phyloP scores from a whole-genome alignment of 2,888 invertebrate genomes.

The Helicoverpa assulta region DNA sequence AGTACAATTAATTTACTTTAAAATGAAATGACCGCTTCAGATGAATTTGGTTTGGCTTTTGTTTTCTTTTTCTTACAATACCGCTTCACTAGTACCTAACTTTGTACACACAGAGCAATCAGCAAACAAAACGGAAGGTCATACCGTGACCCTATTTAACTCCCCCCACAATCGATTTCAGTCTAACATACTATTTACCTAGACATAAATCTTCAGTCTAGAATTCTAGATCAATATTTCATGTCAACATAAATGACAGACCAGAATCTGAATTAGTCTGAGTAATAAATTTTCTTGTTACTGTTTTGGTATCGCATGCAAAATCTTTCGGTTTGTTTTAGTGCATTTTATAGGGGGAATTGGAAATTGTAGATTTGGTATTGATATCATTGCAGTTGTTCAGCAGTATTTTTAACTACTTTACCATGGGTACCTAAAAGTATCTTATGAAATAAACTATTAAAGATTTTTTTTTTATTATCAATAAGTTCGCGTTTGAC shows the following conservation, averaged over 20 bases:
- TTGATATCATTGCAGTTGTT: not conserved
- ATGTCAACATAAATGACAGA: conserved; percentile 50
- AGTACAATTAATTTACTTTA: too few species aligned
- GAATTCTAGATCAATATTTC: conserved; percentile 57
- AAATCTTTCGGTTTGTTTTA: conserved; percentile 35
- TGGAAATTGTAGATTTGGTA: not conserved
- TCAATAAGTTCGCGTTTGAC: too few species aligned
- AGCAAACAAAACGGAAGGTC: conserved; percentile 60
- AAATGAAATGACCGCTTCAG: too few species aligned
- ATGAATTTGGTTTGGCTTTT: too few species aligned
- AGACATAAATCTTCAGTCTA: conserved; percentile 54
- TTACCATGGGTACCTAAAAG: too few species aligned
- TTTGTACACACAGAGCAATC: conserved; percentile 34
- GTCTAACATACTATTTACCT: conserved; percentile 28
- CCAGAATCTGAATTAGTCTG: conserved; percentile 49
- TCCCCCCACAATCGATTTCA: conserved; percentile 58
- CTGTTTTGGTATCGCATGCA: conserved; percentile 44
- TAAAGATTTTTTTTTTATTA: too few species aligned
- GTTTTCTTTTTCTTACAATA: too few species aligned
- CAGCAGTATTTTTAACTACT: too few species aligned
- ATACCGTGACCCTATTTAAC: conserved; percentile 59
- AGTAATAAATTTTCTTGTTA: conserved; percentile 35
- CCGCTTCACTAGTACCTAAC: too few species aligned
- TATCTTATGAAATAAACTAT: too few species aligned
- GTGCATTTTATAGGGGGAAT: not conserved